Percentiles rank a stretch among this genome's conserved stretches.
These are phyloP conservation scores for Pangasius mekongensis DNA, from an alignment of 2,797 vertebrate genomes.

Conservation along the genomic window DNA sequence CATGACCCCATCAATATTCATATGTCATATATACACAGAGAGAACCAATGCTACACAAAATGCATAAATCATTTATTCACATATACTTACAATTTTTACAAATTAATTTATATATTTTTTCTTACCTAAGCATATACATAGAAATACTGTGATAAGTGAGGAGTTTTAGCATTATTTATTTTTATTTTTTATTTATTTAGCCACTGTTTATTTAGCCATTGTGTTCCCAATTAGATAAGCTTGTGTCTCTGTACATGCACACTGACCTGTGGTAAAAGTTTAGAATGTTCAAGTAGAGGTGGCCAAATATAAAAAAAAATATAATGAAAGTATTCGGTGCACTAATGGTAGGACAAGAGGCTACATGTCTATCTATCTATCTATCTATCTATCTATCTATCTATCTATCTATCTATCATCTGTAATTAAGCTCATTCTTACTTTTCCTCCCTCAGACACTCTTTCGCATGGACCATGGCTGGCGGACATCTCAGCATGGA, in stretches of 20 bases:
- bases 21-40: not conserved
- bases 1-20: not conserved
- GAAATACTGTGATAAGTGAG: not conserved
- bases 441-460: not conserved
- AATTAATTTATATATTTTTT: not conserved
- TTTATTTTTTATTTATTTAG: conserved; percentile 24
- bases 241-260: conserved; percentile 24
- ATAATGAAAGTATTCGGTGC: conserved; percentile 43
- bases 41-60: not conserved
- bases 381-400: not conserved
- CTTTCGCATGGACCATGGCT: not conserved
- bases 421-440: not conserved
- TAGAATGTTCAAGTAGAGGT: conserved; percentile 42
- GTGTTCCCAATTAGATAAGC: conserved; percentile 41
- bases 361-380: not conserved
- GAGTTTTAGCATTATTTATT: not conserved
- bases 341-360: not conserved
- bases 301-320: conserved; percentile 33
- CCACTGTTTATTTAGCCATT: conserved; percentile 6
- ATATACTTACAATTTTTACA: not conserved
- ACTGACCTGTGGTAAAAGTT: conserved; percentile 46
- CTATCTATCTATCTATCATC: not conserved
- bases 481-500: not conserved
- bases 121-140: not conserved
- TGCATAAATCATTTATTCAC: not conserved